phyloP scores from a whole-genome alignment of 2,888 invertebrate genomes.

The Netelia fuscicornis region DNA sequence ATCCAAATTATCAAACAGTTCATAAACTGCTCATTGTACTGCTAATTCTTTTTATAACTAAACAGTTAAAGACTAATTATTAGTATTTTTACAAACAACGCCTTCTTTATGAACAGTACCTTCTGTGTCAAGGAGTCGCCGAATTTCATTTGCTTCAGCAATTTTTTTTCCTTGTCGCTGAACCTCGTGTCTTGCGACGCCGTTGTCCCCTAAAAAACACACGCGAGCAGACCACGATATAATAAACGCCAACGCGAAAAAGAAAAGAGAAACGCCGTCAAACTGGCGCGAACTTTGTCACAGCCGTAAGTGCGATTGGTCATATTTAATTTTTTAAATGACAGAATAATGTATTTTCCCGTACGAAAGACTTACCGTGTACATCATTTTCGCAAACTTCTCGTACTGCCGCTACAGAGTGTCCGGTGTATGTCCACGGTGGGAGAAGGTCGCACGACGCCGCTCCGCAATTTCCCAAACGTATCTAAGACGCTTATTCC shows the following conservation, averaged over 20 bases:
- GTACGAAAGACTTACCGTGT: slow-evolving; percentile 83
- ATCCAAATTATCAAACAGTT: no score
- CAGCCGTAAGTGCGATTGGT: not conserved
- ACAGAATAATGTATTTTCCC: not conserved
- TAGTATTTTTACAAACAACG: not conserved
- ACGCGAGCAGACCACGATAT: slow-evolving; percentile 9
- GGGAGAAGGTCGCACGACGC: slow-evolving; percentile 53
- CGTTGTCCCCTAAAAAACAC: slow-evolving; percentile 93
- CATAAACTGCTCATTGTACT: no score
- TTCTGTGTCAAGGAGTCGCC: slow-evolving; percentile 96
- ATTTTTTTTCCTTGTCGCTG: slow-evolving; percentile 99
- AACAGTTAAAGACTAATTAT: not conserved
- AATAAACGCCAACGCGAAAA: slow-evolving; percentile 3
- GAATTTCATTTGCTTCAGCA: slow-evolving; percentile 99
- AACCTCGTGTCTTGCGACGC: slow-evolving; percentile 99
- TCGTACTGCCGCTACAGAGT: slow-evolving; percentile 44
- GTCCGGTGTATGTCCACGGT: slow-evolving; percentile 49
- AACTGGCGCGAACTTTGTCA: slow-evolving; percentile 2
- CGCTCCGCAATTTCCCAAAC: slow-evolving; percentile 20
- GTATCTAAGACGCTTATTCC: not conserved
- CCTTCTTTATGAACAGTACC: slow-evolving; percentile 85
- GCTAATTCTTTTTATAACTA: no score
- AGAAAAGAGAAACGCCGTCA: not conserved
- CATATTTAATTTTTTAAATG: slow-evolving; percentile 6
- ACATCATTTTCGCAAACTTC: slow-evolving; percentile 84